Evolutionary conservation across 2,113 vertebrate genomes (phyloP).

Genomic region (Ptychochromis oligacanthus): DNA sequence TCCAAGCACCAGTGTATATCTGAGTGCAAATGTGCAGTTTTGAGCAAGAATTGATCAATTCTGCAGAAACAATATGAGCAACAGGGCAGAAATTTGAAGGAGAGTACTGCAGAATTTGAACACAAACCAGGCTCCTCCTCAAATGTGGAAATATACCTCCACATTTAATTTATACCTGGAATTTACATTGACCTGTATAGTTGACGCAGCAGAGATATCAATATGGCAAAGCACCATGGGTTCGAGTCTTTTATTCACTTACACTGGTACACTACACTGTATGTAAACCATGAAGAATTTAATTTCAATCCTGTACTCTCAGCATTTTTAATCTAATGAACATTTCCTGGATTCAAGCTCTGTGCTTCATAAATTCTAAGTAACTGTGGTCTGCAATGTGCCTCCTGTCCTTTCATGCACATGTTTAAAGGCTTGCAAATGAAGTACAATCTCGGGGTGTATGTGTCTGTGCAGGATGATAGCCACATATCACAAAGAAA

Average conservation of each 20-base stretch:
- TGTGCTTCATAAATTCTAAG: not conserved
- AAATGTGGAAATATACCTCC: not conserved
- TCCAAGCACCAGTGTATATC: too few relatives aligned
- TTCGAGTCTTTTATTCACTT: not conserved
- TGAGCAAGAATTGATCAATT: not conserved
- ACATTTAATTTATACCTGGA: not conserved
- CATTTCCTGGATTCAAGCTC: not conserved
- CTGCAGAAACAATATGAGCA: not conserved
- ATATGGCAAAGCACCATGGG: not conserved
- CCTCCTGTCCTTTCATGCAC: slow-evolving; percentile 28
- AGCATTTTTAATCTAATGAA: slow-evolving; percentile 2
- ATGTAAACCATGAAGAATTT: not conserved
- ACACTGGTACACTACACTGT: not conserved
- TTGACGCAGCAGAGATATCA: not conserved
- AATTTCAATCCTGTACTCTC: not conserved
- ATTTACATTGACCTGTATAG: not conserved
- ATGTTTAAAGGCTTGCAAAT: slow-evolving; percentile 61
- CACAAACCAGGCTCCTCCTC: not conserved
- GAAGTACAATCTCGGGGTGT: slow-evolving; percentile 19
- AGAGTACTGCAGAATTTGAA: not conserved
- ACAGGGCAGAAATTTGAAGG: not conserved
- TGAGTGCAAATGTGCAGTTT: not conserved
- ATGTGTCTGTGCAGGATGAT: slow-evolving; percentile 27
- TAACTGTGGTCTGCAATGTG: slow-evolving; percentile 9
- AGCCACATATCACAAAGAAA: slow-evolving; percentile 16